Percentiles rank a stretch among this genome's conserved stretches.
phyloP scores from a whole-genome alignment of 2,888 invertebrate genomes.

The Drosophila neonasuta region DNA sequence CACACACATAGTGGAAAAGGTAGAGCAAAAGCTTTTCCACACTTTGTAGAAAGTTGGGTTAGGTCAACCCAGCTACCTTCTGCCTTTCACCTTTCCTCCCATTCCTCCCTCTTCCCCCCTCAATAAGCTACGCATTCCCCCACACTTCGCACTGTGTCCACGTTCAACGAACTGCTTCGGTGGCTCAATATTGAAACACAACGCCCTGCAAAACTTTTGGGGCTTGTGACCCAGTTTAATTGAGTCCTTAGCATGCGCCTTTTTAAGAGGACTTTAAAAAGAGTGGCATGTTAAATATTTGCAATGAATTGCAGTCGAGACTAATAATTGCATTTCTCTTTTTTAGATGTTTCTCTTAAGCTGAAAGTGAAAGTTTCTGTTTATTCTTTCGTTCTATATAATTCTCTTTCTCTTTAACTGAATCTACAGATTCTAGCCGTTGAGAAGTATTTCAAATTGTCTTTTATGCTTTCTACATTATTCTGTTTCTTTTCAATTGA shows the following conservation, averaged over 20 bases:
- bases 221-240: constrained; percentile 61
- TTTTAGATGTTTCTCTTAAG: no score
- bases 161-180: constrained; percentile 11
- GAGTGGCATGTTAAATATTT: not conserved
- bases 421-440: no score
- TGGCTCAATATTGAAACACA: constrained; percentile 7
- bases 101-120: no score
- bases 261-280: constrained; percentile 26
- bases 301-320: no score
- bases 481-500: no score
- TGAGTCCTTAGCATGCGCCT: constrained; percentile 8
- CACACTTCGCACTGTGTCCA: not conserved
- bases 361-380: not conserved
- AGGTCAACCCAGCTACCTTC: not conserved
- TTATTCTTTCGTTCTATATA: not conserved
- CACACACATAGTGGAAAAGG: constrained; percentile 24
- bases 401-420: not conserved
- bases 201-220: constrained; percentile 14
- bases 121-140: not conserved
- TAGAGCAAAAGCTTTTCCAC: constrained; percentile 66
- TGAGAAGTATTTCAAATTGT: no score
- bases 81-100: not conserved
- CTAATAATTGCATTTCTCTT: no score
- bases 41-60: constrained; percentile 41
- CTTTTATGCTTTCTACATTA: no score